A percentile compares a stretch with the other conserved stretches of the same genome.
Evolutionary conservation across 2,888 invertebrate genomes (phyloP).

Genomic region (Amphipoea oculea): DNA sequence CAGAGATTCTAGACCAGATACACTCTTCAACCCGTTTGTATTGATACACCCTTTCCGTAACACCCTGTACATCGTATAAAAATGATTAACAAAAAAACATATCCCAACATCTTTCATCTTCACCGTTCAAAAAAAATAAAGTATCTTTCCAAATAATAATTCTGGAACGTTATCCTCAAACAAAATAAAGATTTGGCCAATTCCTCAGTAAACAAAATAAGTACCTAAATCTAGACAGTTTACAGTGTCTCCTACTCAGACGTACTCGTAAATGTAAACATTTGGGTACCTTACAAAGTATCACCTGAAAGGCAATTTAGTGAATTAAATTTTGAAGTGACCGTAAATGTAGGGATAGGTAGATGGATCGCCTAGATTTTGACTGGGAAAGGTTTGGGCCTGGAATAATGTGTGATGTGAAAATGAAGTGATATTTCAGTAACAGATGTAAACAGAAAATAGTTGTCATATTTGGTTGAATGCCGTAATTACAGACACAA

Average conservation of each 20-base stretch:
- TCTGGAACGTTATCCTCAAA: neutral
- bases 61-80: neutral
- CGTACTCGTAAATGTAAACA: slow-evolving; percentile 48
- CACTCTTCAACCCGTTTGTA: no score
- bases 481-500: no score
- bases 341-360: slow-evolving; percentile 29
- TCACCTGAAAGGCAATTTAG: slow-evolving; percentile 48
- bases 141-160: neutral
- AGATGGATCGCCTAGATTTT: slow-evolving; percentile 16
- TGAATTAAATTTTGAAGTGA: slow-evolving; percentile 58
- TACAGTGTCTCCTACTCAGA: slow-evolving; percentile 34
- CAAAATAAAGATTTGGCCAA: neutral
- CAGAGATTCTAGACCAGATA: no score
- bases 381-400: neutral
- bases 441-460: neutral
- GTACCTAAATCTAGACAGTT: slow-evolving; percentile 21
- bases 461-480: no score
- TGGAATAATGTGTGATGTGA: neutral
- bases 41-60: no score
- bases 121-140: neutral
- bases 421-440: neutral
- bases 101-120: no score
- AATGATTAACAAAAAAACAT: no score
- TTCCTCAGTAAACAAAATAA: neutral
- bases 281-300: slow-evolving; percentile 46